Evolutionary conservation across 2,113 vertebrate genomes (phyloP).

Genomic region (Mixornis gularis): DNA sequence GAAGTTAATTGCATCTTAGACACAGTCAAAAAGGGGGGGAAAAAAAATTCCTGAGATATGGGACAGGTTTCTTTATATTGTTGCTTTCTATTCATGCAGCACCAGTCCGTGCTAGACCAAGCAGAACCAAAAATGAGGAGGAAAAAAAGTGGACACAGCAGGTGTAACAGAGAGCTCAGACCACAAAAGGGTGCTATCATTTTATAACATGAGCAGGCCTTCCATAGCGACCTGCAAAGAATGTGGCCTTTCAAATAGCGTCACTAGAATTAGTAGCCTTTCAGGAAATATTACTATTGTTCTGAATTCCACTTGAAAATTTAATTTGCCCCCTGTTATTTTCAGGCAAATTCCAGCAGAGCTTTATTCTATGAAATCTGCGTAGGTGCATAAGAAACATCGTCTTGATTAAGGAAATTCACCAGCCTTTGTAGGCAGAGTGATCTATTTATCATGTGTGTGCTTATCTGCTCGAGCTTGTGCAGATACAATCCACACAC

Average conservation of each 20-base stretch:
- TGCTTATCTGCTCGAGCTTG: background rate
- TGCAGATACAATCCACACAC: background rate
- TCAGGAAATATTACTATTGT: slow-evolving; percentile 70
- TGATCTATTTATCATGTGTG: background rate
- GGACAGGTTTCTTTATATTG: slow-evolving; percentile 39
- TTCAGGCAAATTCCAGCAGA: slow-evolving; percentile 60
- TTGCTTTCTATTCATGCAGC: slow-evolving; percentile 53
- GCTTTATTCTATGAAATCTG: slow-evolving; percentile 56
- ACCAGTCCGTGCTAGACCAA: slow-evolving; percentile 34
- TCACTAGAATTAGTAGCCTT: slow-evolving; percentile 62
- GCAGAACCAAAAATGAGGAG: slow-evolving; percentile 49
- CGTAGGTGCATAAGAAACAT: background rate
- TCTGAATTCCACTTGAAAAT: slow-evolving; percentile 67
- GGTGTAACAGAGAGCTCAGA: slow-evolving; percentile 47
- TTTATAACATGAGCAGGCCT: slow-evolving; percentile 61
- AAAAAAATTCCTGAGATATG: slow-evolving; percentile 14
- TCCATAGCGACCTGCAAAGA: slow-evolving; percentile 67
- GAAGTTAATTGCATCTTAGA: slow-evolving; percentile 55
- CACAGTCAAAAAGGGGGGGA: background rate
- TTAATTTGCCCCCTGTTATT: slow-evolving; percentile 72
- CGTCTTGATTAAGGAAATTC: background rate
- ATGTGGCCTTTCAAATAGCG: slow-evolving; percentile 65
- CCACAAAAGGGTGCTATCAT: slow-evolving; percentile 65
- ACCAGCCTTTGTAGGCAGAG: background rate
- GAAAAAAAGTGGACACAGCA: slow-evolving; percentile 52